These are phyloP conservation scores for Adelges cooleyi DNA, from an alignment of 1,140 invertebrate species.

Conservation along the genomic window DNA sequence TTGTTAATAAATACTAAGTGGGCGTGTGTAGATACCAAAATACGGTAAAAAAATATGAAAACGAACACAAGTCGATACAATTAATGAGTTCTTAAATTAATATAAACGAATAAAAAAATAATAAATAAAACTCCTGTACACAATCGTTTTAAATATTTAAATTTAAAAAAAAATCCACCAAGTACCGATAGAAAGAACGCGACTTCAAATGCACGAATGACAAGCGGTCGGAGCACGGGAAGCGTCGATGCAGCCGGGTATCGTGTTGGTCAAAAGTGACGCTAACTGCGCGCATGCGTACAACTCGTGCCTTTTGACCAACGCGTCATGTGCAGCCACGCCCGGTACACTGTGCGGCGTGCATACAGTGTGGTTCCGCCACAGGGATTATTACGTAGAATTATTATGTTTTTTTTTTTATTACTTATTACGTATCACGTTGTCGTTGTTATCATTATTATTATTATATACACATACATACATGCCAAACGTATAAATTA, in stretches of 20 bases:
- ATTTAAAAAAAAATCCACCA: not conserved
- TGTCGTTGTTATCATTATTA: no score
- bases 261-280: constrained; percentile 27
- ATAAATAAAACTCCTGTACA: not conserved
- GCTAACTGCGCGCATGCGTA: constrained; percentile 22
- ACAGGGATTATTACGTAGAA: not conserved
- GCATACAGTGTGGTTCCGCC: constrained; percentile 10
- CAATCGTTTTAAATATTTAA: not conserved
- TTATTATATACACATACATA: no score
- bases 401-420: not conserved
- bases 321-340: not conserved
- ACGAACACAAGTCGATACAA: not conserved
- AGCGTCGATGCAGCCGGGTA: constrained; percentile 24
- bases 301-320: not conserved
- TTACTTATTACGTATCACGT: not conserved
- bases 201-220: constrained; percentile 26
- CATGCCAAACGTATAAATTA: no score
- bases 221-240: not conserved
- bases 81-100: no score
- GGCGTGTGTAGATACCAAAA: no score
- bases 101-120: no score
- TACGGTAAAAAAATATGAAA: not conserved
- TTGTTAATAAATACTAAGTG: not conserved
- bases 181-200: constrained; percentile 17
- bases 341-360: not conserved